Evolutionary conservation across 2,888 invertebrate genomes (phyloP).

Genomic region (Steinernema hermaphroditum): DNA sequence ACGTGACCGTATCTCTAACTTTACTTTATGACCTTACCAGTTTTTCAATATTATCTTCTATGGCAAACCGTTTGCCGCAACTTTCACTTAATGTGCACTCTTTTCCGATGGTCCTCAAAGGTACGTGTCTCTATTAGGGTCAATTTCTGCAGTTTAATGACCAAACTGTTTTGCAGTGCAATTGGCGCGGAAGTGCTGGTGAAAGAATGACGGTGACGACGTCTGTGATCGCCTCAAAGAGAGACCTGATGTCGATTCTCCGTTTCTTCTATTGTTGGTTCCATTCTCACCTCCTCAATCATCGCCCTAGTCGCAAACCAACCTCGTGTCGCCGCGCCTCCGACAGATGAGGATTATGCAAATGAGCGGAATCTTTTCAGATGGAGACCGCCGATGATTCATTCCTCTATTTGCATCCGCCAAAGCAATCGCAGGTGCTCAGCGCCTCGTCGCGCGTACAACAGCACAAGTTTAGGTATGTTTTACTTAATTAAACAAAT

Average conservation of each 20-base stretch:
- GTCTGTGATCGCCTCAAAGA: conserved; percentile 21
- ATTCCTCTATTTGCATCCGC: conserved; percentile 30
- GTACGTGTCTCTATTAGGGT: neutral
- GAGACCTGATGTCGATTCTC: conserved; percentile 7
- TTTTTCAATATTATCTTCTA: too few relatives aligned
- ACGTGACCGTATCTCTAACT: too few relatives aligned
- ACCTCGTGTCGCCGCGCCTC: neutral
- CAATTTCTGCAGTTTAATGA: conserved; percentile 26
- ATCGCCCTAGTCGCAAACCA: neutral
- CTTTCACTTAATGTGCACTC: too few relatives aligned
- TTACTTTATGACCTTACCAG: too few relatives aligned
- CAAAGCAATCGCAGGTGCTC: conserved; percentile 17
- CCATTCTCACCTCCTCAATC: conserved; percentile 16
- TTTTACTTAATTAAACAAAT: neutral
- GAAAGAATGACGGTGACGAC: conserved; percentile 18
- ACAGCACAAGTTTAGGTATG: conserved; percentile 18
- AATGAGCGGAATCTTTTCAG: conserved; percentile 29
- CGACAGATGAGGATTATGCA: conserved; percentile 30
- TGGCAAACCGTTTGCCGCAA: too few relatives aligned
- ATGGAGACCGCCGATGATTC: conserved; percentile 26
- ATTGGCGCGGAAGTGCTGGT: conserved; percentile 21
- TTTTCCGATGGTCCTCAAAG: too few relatives aligned
- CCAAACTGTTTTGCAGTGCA: conserved; percentile 19
- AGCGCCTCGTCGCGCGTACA: conserved; percentile 19
- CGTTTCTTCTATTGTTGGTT: conserved; percentile 15